Evolutionary conservation across 2,888 invertebrate genomes (phyloP).

Genomic region (Dolichomitus sp.): DNA sequence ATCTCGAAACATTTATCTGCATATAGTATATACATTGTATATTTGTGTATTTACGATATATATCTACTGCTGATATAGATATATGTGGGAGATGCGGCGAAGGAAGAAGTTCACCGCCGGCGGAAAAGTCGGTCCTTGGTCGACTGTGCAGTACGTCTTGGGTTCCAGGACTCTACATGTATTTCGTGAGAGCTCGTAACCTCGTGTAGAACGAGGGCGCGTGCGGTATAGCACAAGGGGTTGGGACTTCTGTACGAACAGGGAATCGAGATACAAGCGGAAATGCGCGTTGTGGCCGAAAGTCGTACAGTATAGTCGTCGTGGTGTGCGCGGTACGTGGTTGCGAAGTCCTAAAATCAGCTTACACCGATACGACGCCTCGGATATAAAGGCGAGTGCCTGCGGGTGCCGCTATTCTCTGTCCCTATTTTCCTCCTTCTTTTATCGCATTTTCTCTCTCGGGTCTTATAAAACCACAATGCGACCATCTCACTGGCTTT

Average conservation of each 20-base stretch:
- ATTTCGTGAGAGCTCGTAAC: conserved; percentile 28
- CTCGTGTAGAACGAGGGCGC: conserved; percentile 17
- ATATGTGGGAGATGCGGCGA: not conserved
- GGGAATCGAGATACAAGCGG: conserved; percentile 29
- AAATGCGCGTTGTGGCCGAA: conserved; percentile 17
- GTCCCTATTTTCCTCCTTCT: conserved; percentile 5
- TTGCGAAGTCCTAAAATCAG: conserved; percentile 65
- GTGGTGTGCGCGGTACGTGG: conserved; percentile 22
- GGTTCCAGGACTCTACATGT: conserved; percentile 13
- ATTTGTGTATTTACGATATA: conserved; percentile 6
- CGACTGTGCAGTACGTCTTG: conserved; percentile 4
- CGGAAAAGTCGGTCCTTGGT: conserved; percentile 23
- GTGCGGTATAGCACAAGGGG: not conserved
- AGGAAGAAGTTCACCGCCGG: conserved; percentile 8
- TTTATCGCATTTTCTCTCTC: conserved; percentile 55
- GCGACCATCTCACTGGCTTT: conserved; percentile 52
- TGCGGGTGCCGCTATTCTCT: conserved; percentile 44
- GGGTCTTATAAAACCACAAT: conserved; percentile 76
- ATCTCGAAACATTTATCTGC: conserved; percentile 28
- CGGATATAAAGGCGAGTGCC: conserved; percentile 45
- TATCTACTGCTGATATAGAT: not conserved
- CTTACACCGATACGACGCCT: conserved; percentile 64
- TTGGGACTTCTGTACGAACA: not conserved
- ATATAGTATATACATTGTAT: conserved; percentile 25
- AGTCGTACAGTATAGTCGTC: conserved; percentile 18